Evolutionary conservation across 2,113 vertebrate genomes (phyloP).

Genomic region (Aphyosemion australe): DNA sequence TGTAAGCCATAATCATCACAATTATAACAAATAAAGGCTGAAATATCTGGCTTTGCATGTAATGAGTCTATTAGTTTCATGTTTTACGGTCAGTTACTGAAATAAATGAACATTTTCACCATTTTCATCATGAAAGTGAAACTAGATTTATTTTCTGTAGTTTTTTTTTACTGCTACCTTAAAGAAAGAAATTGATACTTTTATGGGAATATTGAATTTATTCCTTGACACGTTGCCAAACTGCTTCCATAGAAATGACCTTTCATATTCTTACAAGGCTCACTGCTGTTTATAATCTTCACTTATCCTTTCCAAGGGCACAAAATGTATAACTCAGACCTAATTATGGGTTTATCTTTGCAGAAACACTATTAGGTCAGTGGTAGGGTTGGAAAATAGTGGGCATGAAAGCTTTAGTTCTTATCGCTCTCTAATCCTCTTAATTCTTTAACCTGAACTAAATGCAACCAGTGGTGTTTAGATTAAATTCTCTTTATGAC

Average conservation of each 20-base stretch:
- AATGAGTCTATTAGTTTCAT: no score
- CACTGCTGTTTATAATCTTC: conserved; percentile 39
- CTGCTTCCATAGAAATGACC: conserved; percentile 46
- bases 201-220: conserved; percentile 18
- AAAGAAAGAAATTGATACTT: neutral
- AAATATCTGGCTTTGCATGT: no score
- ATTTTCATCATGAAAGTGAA: no score
- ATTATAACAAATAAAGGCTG: no score
- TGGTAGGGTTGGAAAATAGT: conserved; percentile 16
- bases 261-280: conserved; percentile 48
- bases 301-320: conserved; percentile 40
- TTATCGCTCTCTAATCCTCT: neutral
- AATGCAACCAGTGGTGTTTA: neutral
- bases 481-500: neutral
- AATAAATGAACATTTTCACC: no score
- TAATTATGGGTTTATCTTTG: conserved; percentile 46
- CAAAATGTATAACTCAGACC: conserved; percentile 1
- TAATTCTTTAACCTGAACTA: neutral
- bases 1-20: no score
- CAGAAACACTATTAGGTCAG: conserved; percentile 21
- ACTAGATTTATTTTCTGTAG: no score
- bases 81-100: no score
- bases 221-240: conserved; percentile 6
- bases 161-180: neutral
- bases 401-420: conserved; percentile 4